Evolutionary conservation across 2,888 invertebrate species (phyloP), one percentile per base, ranked within the genome.

Genomic region (Ennomos erosarius): DNA sequence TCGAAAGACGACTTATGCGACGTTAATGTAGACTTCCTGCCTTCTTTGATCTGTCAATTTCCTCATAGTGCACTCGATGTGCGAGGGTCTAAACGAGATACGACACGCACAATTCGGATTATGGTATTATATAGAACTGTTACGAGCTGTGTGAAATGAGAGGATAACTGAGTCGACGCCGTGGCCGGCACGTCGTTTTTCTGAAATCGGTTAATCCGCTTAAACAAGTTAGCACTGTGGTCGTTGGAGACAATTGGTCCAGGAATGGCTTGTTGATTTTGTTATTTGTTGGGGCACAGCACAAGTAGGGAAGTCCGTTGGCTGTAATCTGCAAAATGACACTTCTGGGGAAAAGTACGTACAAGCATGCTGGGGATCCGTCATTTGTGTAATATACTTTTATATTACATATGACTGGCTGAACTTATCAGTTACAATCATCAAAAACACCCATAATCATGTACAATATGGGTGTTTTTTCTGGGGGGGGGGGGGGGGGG

Each of bases 11-110:
- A 73, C 78, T 80, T 75, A 78, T 76, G 75, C 79, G 73, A 75
- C 77, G 81, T 77, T 90, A 89, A 90, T 90, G 83, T 81, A 79
- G 76, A 86, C 89, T 85, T 90, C 90, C 90, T 85, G 87, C 65
- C 78, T 78, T 83, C 86, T 87, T 86, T 88, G 84, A 82, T 87
- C 81, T 80, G 80, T 84, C 87, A 88, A 90, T 90, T 88, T 87
- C 81, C 82, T 78, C 75, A 76, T 79, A 82, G 73, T 88, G 87
- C 86, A 87, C 76, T 85, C 74, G 73, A 74, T 74, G 76, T 74
- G 71, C 70, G 75, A 74, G 75, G 76, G 76, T 76, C 79, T 78
- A 73, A 85, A 84, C 71, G 71, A 86, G 82, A 68, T 55, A 71
- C 74, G 79, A 68, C 84, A 85, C 85, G 85, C 86, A 87, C 84